Base-by-base conservation (phyloP, 64 coral and sea anemone genomes). In the Hydrozoanthus tunicans region DNA sequence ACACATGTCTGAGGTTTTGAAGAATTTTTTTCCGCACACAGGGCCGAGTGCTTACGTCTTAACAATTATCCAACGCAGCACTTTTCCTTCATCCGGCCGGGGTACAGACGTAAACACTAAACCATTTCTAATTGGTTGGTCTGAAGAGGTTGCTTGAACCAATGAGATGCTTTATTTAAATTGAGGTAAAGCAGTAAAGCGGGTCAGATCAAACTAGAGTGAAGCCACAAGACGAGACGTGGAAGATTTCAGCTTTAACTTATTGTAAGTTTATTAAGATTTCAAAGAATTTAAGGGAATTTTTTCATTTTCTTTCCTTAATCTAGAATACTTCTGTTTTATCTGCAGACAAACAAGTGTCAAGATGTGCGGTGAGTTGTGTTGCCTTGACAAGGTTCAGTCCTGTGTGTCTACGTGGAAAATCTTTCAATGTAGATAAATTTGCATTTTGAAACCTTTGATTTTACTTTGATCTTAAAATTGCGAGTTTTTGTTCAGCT, bases 301-400 rank as follows among this genome's bases (percentile, higher is more conserved):
- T 20, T 5, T 52, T 76, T 52, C 25, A 6, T 67, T 73, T 13
- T 86, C 0, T 13, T 26, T 11, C 2, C 25, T 26, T 72, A 24
- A 85, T 56, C 26, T 57, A 6, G 73, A 56, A 3, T 56, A 13
- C 7, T 9, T 0, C 52, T 27, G 14, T 82, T 88, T 88, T 7
- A 55, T 75, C 25, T 73, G 23, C 84, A 88, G 84, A 9, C 72
- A 24, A 71, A 59, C 64, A 86, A 86, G 67, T 73, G 32, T 73
- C 67, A 59, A 74, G 51, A 88, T 88, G 84, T 88, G 84, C 25
- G 84, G 84, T 88, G 24, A 88, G 84, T 88, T 43, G 53, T 52
- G 53, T 52, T 10, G 17, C 11, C 7, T 70, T 9, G 32, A 70
- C 10, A 56, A 5, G 6, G 1, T 88, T 76, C 27, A 53, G 52